phyloP scores from a whole-genome alignment of 2,888 invertebrate species.

The Phania funesta region DNA sequence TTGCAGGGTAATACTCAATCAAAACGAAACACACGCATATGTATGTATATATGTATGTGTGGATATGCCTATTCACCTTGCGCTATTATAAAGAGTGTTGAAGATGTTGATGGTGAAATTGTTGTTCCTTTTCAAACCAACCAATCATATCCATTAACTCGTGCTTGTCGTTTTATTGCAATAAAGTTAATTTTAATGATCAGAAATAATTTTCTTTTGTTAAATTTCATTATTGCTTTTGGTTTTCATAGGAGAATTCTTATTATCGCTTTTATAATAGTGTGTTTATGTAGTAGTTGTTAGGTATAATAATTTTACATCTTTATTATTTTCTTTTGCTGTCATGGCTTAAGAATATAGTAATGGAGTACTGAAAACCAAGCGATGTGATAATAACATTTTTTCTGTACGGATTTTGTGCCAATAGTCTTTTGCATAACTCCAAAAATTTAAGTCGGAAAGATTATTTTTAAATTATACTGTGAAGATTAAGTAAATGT shows the following conservation, averaged over 20 bases:
- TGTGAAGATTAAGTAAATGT: no score
- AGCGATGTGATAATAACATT: constrained; percentile 3
- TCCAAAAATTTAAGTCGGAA: no score
- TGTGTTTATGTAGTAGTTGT: neutral
- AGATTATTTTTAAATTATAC: no score
- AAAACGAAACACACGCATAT: neutral
- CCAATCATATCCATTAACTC: constrained; percentile 42
- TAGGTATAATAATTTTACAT: neutral
- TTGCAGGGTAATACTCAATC: no score
- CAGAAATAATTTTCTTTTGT: neutral
- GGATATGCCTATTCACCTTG: no score
- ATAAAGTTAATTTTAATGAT: constrained; percentile 32
- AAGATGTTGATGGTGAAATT: constrained; percentile 5
- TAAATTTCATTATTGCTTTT: constrained; percentile 10
- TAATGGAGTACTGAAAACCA: neutral
- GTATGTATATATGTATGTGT: no score
- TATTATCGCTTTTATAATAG: neutral
- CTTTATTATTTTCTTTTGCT: constrained; percentile 1
- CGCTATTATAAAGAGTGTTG: neutral
- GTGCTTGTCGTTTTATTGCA: constrained; percentile 31
- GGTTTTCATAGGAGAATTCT: neutral
- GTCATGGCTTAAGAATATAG: neutral
- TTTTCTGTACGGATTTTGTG: neutral
- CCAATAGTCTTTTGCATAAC: neutral
- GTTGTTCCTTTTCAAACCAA: constrained; percentile 23